Evolutionary conservation across 1,140 invertebrate genomes (phyloP), one percentile per base, ranked within the genome.

Genomic region (Drosophila melanica): DNA sequence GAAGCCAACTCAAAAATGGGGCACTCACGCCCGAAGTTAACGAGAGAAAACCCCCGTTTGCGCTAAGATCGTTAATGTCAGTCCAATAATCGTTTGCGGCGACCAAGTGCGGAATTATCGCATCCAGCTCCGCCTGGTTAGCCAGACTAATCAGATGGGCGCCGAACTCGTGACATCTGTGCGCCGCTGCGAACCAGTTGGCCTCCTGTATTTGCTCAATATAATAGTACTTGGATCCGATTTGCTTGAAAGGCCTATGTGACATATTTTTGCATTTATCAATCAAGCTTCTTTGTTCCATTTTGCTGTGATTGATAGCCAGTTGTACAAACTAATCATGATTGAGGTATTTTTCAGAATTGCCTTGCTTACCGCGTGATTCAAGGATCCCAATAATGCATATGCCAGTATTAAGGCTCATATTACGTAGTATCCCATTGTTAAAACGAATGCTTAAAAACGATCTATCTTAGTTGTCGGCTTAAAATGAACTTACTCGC

Each of bases 181-280:
- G 48, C 4, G 20, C 57, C 0, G 66, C 66, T 16, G 11, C 48
- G 30, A 62, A 69, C 66, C 66, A 53, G 30, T 53, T 53, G 14
- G 12, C 6, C 6, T 16, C 2, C n/a, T 9, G 5, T 5, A 18
- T 0, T 11, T 35, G 8, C 12, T 53, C 50, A 33, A 53, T 53
- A 14, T 53, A 53, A 33, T 53, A 53, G 30, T 33, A 53, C n/a
- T 53, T 62, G 7, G 57, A 45, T 10, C 57, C 66, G n/a, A 69
- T 44, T 18, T 62, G 27, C 30, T 62, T 18, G 20, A 69, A 69
- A n/a, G 39, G 39, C 23, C 23, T 18, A 45, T 18, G 1, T 2
- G 16, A 8, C 11, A 0, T 4, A 0, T 3, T 11, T 33, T 33
- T 51, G 4, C n/a, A 2, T 5, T 42, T 60, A 4, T 23, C 39